Percentiles rank a stretch among this genome's conserved stretches.
Evolutionary conservation across 1,140 invertebrate genomes (phyloP).

Genomic region (Andrena cerasifolii): DNA sequence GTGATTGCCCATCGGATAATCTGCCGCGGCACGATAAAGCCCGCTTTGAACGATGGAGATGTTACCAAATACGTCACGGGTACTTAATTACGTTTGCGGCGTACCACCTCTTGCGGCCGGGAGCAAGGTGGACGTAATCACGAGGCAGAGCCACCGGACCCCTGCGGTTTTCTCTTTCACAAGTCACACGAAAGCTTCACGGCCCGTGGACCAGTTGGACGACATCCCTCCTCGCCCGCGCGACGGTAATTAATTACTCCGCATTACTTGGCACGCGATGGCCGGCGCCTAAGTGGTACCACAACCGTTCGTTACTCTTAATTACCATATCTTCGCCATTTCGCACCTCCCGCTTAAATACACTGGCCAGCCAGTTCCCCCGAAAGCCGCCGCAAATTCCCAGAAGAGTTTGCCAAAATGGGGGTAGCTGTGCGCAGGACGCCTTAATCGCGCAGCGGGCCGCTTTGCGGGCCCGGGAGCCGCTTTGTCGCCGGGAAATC

Average conservation of each 20-base stretch:
- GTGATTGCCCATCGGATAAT: conserved; percentile 78
- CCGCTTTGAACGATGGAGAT: conserved; percentile 46
- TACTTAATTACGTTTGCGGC: conserved; percentile 61
- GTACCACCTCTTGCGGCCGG: conserved; percentile 20
- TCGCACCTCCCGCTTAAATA: too few species aligned
- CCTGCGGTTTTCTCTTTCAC: not conserved
- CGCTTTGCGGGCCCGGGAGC: not conserved
- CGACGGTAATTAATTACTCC: too few species aligned
- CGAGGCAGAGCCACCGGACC: not conserved
- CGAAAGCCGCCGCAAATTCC: too few species aligned
- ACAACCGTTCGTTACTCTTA: not conserved
- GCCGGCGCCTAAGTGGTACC: too few species aligned
- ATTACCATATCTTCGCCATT: not conserved
- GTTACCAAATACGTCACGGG: conserved; percentile 51
- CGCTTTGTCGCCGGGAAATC: not conserved
- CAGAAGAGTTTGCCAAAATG: too few species aligned
- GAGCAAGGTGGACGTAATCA: not conserved
- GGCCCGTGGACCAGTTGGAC: too few species aligned
- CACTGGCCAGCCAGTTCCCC: too few species aligned
- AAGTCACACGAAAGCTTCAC: not conserved
- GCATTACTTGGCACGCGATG: too few species aligned
- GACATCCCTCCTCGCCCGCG: too few species aligned
- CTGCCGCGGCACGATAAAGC: conserved; percentile 70
- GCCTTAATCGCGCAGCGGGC: not conserved
- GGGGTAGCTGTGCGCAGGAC: not conserved